phyloP scores from a whole-genome alignment of 2,797 vertebrate genomes.

The Periophthalmus magnuspinnatus region DNA sequence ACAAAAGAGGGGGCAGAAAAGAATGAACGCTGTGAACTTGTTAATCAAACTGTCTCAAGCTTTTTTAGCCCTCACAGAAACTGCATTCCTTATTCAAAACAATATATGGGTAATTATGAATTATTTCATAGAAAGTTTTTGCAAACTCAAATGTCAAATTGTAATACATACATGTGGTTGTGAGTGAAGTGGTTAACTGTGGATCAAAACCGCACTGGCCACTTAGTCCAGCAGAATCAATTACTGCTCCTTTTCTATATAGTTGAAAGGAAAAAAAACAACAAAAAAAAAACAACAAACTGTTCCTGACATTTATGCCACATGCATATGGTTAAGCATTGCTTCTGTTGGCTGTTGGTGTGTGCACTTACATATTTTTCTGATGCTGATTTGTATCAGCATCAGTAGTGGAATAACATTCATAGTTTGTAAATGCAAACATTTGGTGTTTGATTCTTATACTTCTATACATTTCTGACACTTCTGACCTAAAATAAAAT shows the following conservation, averaged over 20 bases:
- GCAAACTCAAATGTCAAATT: background rate
- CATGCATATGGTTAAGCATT: too few relatives aligned
- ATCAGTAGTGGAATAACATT: background rate
- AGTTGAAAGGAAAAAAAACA: too few relatives aligned
- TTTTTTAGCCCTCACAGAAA: conserved; percentile 6
- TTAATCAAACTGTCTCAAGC: conserved; percentile 13
- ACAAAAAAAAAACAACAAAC: too few relatives aligned
- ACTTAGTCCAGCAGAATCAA: background rate
- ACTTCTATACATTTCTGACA: background rate
- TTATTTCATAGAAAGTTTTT: background rate
- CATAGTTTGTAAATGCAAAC: too few relatives aligned
- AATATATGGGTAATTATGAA: background rate
- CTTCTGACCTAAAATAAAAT: too few relatives aligned
- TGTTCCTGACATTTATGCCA: too few relatives aligned
- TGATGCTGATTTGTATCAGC: too few relatives aligned
- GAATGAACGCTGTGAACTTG: conserved; percentile 19
- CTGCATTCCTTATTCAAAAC: background rate
- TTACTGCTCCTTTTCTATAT: background rate
- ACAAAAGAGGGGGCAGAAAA: conserved; percentile 16
- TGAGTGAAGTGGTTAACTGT: background rate
- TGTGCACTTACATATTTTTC: too few relatives aligned
- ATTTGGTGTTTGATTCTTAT: background rate
- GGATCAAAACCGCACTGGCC: background rate
- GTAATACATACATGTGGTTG: too few relatives aligned
- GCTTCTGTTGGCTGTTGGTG: too few relatives aligned